phyloP scores from a whole-genome alignment of 2,797 vertebrate genomes.

The Lagodon rhomboides region DNA sequence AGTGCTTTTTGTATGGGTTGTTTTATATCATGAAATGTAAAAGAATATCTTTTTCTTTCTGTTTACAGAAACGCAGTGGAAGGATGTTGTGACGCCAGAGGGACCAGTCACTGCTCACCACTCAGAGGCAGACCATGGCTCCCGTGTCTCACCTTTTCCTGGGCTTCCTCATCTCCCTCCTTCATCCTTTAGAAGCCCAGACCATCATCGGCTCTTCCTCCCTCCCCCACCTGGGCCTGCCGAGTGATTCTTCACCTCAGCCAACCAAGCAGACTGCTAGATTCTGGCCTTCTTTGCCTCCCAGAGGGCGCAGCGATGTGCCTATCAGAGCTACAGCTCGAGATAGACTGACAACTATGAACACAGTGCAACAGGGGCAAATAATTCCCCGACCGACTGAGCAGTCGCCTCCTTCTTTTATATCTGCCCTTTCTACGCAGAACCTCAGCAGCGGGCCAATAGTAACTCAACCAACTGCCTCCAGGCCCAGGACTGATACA shows the following conservation, averaged over 20 bases:
- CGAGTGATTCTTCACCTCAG: slow-evolving; percentile 43
- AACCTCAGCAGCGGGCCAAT: slow-evolving; percentile 60
- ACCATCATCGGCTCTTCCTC: slow-evolving; percentile 72
- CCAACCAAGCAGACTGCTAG: slow-evolving; percentile 64
- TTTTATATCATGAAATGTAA: slow-evolving; percentile 7
- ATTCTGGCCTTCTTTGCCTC: slow-evolving; percentile 62
- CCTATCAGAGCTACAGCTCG: slow-evolving; percentile 61
- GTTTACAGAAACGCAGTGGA: slow-evolving; percentile 53
- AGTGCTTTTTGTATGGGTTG: neutral
- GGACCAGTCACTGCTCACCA: slow-evolving; percentile 49
- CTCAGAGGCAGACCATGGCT: slow-evolving; percentile 70
- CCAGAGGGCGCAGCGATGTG: slow-evolving; percentile 74
- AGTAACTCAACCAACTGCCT: slow-evolving; percentile 55
- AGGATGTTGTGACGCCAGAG: slow-evolving; percentile 76
- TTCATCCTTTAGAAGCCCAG: slow-evolving; percentile 71
- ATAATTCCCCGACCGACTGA: slow-evolving; percentile 41
- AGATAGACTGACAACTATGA: slow-evolving; percentile 46
- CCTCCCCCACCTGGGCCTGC: slow-evolving; percentile 54
- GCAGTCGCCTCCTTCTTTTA: slow-evolving; percentile 49
- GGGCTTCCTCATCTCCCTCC: slow-evolving; percentile 67
- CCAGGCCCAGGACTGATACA: slow-evolving; percentile 68
- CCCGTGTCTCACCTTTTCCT: slow-evolving; percentile 62
- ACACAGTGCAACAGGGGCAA: slow-evolving; percentile 45
- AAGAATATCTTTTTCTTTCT: slow-evolving; percentile 38
- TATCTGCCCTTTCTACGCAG: slow-evolving; percentile 47